These are phyloP conservation scores for Leuciscus waleckii DNA, from an alignment of 2,797 vertebrate genomes.

Conservation along the genomic window DNA sequence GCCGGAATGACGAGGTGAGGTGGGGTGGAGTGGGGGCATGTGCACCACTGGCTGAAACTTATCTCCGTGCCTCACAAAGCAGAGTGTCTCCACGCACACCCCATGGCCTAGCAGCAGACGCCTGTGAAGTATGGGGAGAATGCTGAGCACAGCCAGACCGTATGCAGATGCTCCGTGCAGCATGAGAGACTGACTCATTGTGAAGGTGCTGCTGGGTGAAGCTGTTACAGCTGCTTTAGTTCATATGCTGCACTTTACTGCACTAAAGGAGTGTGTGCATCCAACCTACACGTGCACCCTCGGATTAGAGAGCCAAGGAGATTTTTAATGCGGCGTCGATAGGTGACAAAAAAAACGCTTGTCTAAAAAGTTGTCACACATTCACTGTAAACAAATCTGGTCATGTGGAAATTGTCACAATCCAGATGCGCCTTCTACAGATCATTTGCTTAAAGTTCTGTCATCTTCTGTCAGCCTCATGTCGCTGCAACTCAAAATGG, in stretches of 20 bases:
- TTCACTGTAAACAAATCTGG: neutral
- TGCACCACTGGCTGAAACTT: slow-evolving; percentile 54
- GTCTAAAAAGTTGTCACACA: neutral
- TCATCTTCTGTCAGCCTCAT: neutral
- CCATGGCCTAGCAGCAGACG: slow-evolving; percentile 49
- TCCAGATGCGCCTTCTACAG: neutral
- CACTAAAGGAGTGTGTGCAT: neutral
- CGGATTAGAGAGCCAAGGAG: neutral
- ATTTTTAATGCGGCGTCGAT: neutral
- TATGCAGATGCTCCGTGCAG: slow-evolving; percentile 57
- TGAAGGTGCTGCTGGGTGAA: slow-evolving; percentile 44
- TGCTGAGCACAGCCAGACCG: slow-evolving; percentile 53
- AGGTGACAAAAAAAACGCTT: no score
- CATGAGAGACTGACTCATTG: slow-evolving; percentile 47
- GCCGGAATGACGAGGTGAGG: slow-evolving; percentile 43
- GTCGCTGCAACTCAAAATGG: neutral
- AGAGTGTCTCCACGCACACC: slow-evolving; percentile 47
- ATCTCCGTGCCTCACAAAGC: slow-evolving; percentile 62
- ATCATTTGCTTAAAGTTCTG: neutral
- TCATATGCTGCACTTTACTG: slow-evolving; percentile 26
- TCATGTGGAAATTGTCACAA: neutral
- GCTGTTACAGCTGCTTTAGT: slow-evolving; percentile 41
- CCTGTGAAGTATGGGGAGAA: slow-evolving; percentile 50
- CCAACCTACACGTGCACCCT: neutral
- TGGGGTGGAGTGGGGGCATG: slow-evolving; percentile 1